Base-by-base conservation (phyloP, 2,888 invertebrate species). In the Leptinotarsa peninsularis region DNA sequence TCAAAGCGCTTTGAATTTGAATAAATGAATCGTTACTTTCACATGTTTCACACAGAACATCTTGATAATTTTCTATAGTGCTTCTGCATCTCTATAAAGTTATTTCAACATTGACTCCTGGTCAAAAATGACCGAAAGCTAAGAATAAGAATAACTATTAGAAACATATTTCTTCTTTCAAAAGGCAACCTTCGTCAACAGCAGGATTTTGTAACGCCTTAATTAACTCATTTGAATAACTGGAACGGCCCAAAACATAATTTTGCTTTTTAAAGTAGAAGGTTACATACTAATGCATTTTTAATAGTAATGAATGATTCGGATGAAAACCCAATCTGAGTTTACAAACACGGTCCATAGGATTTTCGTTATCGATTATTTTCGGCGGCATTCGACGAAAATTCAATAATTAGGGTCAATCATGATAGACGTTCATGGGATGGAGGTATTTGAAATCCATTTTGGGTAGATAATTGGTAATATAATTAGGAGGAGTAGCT, bases 401-500 rank as follows among this genome's bases (percentile, higher is more conserved):
- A 33, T 63, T 63, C 63, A 43, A 63, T 63, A 63, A 63, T 63
- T 63, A 43, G 63, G 63, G 60, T 60, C 60, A 60, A 43, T 63
- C 63, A 72, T 72, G 54, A 72, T 72, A 15, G 72, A 63, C 63
- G 63, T 33, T n/a, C 70, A 49, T 17, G 43, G 18, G 56, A 49
- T 69, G 21, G 69, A 69, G 54, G 56, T 70, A 70, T 18, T 70
- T 43, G 43, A 70, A 33, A 70, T 33, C 21, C 18, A 70, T 54
- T 70, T 43, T 60, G 58, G 5, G 23, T 18, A 70, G 43, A 70
- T 70, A 70, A 70, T 70, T 70, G 70, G 58, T 43, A 56, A 58
- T 21, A 58, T 70, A 56, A 69, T 70, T 70, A 70, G 70, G 23
- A 70, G 70, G 50, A 68, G 27, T 68, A 58, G 70, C 54, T 58